Evolutionary conservation across 2,888 invertebrate species (phyloP).

Genomic region (Nomada ferruginata): DNA sequence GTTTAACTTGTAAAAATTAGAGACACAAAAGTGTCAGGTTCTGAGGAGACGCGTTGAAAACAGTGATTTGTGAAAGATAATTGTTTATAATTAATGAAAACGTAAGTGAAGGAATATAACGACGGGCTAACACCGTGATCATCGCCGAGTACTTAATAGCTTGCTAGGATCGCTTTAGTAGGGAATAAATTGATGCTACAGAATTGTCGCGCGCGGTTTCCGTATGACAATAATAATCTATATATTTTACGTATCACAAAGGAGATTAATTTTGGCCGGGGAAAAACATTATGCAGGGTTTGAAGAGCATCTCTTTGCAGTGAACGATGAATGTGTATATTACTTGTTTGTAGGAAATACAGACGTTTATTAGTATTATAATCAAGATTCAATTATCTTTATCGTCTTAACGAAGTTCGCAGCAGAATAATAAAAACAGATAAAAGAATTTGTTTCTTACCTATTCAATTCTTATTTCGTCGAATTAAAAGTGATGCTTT

Average conservation of each 20-base stretch:
- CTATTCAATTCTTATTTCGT: not conserved
- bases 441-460: not conserved
- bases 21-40: not conserved
- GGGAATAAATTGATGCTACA: slow-evolving; percentile 18
- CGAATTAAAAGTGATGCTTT: not conserved
- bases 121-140: slow-evolving; percentile 12
- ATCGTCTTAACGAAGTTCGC: not conserved
- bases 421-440: not conserved
- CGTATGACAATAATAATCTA: slow-evolving; percentile 53
- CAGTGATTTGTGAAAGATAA: not conserved
- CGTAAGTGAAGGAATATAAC: slow-evolving; percentile 8
- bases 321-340: no score
- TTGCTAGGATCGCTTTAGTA: slow-evolving; percentile 19
- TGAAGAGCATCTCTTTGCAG: not conserved
- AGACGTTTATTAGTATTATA: no score
- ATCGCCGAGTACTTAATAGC: slow-evolving; percentile 43
- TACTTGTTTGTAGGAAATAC: no score
- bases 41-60: not conserved
- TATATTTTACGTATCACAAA: slow-evolving; percentile 21
- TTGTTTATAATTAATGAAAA: not conserved
- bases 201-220: slow-evolving; percentile 31
- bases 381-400: not conserved
- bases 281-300: slow-evolving; percentile 1
- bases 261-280: slow-evolving; percentile 10
- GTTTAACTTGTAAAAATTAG: not conserved